Conservation (phyloP, 2,113 vertebrate species). For the Sylvietta virens region DNA sequence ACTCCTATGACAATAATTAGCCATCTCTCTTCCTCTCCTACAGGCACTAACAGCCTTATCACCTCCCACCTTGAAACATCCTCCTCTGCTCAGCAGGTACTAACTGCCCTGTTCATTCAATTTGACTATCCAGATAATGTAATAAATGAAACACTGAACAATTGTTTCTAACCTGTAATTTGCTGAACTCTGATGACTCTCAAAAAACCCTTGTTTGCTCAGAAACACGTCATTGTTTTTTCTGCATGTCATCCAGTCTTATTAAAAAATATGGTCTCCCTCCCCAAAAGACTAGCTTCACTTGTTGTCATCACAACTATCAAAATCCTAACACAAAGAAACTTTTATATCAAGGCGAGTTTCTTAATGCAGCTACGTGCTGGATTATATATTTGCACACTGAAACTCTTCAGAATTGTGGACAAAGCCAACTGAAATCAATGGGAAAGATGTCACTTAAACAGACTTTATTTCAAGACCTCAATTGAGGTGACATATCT, state of each 20-base stretch:
- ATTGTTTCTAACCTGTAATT: constrained; percentile 8
- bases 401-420: neutral
- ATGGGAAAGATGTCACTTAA: neutral
- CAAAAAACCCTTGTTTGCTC: neutral
- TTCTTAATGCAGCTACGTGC: neutral
- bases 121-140: constrained; percentile 2
- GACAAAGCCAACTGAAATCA: neutral
- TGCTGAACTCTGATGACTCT: neutral
- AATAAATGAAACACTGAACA: constrained; percentile 22
- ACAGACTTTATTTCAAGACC: neutral
- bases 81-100: constrained; percentile 13
- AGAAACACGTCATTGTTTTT: neutral
- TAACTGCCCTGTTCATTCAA: constrained; percentile 5
- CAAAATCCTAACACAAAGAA: neutral
- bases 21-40: constrained; percentile 5
- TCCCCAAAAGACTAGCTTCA: neutral
- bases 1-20: constrained; percentile 32
- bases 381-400: neutral
- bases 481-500: neutral
- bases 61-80: neutral
- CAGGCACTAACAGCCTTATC: neutral
- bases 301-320: neutral
- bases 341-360: neutral
- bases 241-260: neutral
- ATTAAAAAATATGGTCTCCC: neutral